A percentile compares a stretch with the other conserved stretches of the same genome.
Evolutionary conservation across 2,113 vertebrate species (phyloP).

Genomic region (Amphilophus citrinellus): DNA sequence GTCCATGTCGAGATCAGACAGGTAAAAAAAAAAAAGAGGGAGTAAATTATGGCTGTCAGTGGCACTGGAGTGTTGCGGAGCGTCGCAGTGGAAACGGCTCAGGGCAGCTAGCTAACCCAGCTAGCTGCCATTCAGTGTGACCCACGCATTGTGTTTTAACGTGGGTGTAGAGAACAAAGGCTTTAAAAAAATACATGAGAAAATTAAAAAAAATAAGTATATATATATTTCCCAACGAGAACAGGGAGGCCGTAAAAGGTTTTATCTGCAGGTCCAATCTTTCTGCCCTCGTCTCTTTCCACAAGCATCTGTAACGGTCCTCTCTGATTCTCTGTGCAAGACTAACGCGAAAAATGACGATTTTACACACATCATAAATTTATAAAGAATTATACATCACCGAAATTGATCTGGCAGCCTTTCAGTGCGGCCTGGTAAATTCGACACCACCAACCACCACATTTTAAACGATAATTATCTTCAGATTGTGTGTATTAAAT

Average conservation of each 20-base stretch:
- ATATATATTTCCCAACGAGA: neutral
- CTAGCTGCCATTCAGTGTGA: conserved; percentile 4
- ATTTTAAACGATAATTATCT: neutral
- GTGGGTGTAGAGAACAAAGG: conserved; percentile 25
- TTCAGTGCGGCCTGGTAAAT: neutral
- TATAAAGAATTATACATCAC: neutral
- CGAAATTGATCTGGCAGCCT: rapidly evolving
- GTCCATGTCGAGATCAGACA: conserved; percentile 69
- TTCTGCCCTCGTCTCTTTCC: neutral
- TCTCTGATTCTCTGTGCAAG: neutral
- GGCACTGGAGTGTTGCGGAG: neutral
- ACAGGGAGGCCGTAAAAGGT: neutral
- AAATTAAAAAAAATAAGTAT: neutral
- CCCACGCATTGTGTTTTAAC: conserved; percentile 15
- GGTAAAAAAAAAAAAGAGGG: conserved; percentile 46
- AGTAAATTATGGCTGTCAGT: neutral
- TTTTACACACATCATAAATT: neutral
- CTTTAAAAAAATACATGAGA: neutral
- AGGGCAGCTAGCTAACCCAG: neutral
- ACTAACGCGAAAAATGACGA: neutral
- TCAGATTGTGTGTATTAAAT: neutral
- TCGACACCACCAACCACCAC: neutral
- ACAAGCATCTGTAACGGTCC: neutral
- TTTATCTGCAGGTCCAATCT: neutral
- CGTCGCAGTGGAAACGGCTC: neutral